Evolutionary conservation across 2,888 invertebrate species (phyloP).

Genomic region (Oegoconia quadripuncta): DNA sequence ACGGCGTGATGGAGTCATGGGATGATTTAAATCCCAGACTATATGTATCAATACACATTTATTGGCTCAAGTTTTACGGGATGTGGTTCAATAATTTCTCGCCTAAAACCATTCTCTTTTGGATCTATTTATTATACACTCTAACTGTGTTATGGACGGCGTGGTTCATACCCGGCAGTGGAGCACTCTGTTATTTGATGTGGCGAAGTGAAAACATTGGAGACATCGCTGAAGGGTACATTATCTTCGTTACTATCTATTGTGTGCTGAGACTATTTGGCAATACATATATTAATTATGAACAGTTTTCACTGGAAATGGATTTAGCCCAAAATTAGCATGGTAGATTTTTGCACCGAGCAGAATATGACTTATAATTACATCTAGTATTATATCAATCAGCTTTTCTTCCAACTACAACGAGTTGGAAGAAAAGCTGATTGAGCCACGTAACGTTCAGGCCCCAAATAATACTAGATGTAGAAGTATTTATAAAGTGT

Average conservation of each 20-base stretch:
- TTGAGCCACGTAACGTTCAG: too few relatives aligned
- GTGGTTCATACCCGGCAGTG: constrained; percentile 73
- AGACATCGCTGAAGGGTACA: constrained; percentile 77
- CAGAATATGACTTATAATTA: too few relatives aligned
- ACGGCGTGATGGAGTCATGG: constrained; percentile 61
- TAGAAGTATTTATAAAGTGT: too few relatives aligned
- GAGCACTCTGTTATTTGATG: constrained; percentile 83
- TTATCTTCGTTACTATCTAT: constrained; percentile 26
- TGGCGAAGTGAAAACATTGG: constrained; percentile 81
- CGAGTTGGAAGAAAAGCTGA: too few relatives aligned
- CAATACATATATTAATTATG: constrained; percentile 17
- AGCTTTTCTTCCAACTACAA: too few relatives aligned
- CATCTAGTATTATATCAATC: too few relatives aligned
- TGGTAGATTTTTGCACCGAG: too few relatives aligned
- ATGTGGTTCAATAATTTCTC: constrained; percentile 66
- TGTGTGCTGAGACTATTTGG: constrained; percentile 34
- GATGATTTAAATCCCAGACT: constrained; percentile 61
- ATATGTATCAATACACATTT: constrained; percentile 68
- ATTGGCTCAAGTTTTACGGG: constrained; percentile 73
- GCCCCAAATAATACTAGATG: too few relatives aligned
- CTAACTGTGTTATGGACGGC: constrained; percentile 62
- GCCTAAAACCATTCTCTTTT: constrained; percentile 45
- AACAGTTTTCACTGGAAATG: too few relatives aligned
- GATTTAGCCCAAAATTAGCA: too few relatives aligned
- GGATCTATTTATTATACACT: constrained; percentile 58